These are phyloP conservation scores for Cepaea hortensis DNA, from an alignment of 2,888 invertebrate genomes.

Conservation along the genomic window DNA sequence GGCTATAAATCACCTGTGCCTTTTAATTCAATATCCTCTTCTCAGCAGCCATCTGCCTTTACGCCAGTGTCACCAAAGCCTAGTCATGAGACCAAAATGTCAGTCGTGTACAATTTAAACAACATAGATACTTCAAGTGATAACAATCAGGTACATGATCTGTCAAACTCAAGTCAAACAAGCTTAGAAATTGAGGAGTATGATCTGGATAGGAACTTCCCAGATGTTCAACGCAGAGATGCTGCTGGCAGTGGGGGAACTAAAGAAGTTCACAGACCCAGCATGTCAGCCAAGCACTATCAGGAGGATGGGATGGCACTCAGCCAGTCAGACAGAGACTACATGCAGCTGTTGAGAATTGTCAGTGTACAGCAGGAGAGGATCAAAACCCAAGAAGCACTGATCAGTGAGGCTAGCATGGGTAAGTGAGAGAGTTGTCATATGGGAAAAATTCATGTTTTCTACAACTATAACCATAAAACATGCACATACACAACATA, in stretches of 20 bases:
- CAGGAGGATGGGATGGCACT: constrained; percentile 48
- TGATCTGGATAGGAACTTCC: constrained; percentile 75
- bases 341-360: constrained; percentile 83
- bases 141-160: background rate
- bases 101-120: constrained; percentile 25
- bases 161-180: constrained; percentile 37
- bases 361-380: constrained; percentile 94
- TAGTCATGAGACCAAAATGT: constrained; percentile 1
- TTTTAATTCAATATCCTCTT: background rate
- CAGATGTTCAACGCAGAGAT: constrained; percentile 55
- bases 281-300: constrained; percentile 48
- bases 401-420: constrained; percentile 84
- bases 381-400: constrained; percentile 90
- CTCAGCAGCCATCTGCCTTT: constrained; percentile 39
- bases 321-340: constrained; percentile 50
- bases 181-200: constrained; percentile 68
- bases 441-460: background rate
- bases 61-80: constrained; percentile 41
- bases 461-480: constrained; percentile 55
- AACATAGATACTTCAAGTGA: background rate
- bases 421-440: constrained; percentile 54
- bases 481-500: constrained; percentile 17
- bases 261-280: constrained; percentile 1
- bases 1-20: background rate
- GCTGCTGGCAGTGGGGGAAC: background rate